Base-by-base conservation (phyloP, 1,140 invertebrate genomes). In the Drosophila tristis region DNA sequence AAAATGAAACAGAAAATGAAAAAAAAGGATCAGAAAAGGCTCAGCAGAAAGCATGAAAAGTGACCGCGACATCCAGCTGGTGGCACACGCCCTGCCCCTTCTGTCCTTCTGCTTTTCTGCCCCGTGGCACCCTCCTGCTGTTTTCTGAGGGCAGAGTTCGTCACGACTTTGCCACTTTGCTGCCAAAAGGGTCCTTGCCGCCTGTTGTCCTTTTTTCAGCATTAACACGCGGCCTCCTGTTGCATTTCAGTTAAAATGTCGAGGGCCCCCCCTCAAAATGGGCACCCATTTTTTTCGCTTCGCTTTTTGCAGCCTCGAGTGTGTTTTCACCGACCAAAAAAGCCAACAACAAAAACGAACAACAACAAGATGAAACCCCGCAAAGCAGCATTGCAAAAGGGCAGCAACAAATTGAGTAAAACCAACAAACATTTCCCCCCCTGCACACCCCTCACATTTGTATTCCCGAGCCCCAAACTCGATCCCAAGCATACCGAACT, bases 151-250 rank as follows among this genome's bases (percentile, higher is more conserved):
- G 29, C 66, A 70, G 66, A 71, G 79, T 70, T 84, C 79, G 71
- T 75, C 80, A 71, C 62, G 72, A 76, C 73, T 72, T 73, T 70
- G 80, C 54, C 70, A 71, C 74, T 82, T 66, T 73, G 29, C 54
- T 70, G 64, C 56, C 65, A 11, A 70, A 70, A 70, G 67, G 67
- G 67, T 70, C 67, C 45, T 70, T 70, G 64, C 9, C 35, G 48
- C 23, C 55, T 51, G 70, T 78, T 74, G 56, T 71, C 76, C 51
- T 64, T 75, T 44, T 81, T 78, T 76, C 59, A 70, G 79, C 75
- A 78, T 82, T 84, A 82, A 78, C 80, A 78, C 64, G 70, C 80
- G 53, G 71, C 60, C 75, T 71, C 65, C 80, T 84, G 80, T 84
- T 82, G 80, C 80, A 79, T 74, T 84, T 63, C 57, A 62, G 63